phyloP scores from a whole-genome alignment of 2,797 vertebrate species.

The Emys orbicularis region DNA sequence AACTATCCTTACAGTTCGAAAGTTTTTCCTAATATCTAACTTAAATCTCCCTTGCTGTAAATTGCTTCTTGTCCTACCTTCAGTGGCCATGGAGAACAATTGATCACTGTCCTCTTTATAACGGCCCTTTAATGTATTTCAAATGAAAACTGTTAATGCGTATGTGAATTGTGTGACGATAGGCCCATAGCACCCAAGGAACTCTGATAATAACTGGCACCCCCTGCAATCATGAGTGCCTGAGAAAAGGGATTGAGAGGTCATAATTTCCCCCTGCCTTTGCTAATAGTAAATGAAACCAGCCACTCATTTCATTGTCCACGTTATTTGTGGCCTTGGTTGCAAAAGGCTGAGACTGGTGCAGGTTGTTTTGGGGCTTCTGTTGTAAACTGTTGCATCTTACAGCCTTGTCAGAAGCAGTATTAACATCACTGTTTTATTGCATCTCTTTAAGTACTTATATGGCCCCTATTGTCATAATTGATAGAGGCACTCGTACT shows the following conservation, averaged over 20 bases:
- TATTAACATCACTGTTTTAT: not conserved
- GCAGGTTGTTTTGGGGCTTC: not conserved
- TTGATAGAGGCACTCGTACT: not conserved
- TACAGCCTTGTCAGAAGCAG: not conserved
- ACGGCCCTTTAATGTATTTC: not conserved
- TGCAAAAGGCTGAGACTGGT: not conserved
- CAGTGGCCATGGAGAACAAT: not conserved
- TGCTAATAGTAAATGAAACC: not conserved
- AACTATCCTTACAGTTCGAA: not conserved
- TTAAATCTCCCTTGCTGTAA: not conserved
- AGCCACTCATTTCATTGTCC: not conserved
- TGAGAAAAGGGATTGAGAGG: not conserved
- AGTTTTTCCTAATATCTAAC: not conserved
- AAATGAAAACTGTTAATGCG: not conserved
- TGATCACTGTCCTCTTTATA: not conserved
- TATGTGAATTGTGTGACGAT: not conserved
- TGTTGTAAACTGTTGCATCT: too few relatives aligned
- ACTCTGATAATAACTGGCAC: not conserved
- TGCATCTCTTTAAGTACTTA: not conserved
- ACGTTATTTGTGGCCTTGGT: not conserved
- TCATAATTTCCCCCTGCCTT: not conserved
- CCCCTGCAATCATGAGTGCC: not conserved
- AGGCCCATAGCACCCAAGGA: not conserved
- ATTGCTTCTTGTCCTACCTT: not conserved
- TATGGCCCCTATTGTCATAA: not conserved